Percentiles rank a stretch among this genome's conserved stretches.
phyloP scores from a whole-genome alignment of 2,888 invertebrate species.

The Cryptocephalus moraei region DNA sequence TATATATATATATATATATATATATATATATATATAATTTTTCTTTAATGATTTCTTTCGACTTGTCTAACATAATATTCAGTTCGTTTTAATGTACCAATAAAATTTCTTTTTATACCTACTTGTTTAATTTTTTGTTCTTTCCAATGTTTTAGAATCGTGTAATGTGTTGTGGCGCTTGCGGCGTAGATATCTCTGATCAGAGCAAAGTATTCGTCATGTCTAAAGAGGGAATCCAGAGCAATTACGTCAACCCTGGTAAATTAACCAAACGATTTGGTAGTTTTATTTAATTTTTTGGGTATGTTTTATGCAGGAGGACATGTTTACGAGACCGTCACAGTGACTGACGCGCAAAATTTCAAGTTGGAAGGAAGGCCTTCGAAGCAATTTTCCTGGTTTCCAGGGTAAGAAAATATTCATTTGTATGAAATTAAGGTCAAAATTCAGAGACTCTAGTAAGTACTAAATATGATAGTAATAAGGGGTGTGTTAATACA shows the following conservation, averaged over 20 bases:
- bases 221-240: conserved; percentile 70
- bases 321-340: conserved; percentile 71
- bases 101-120: too few species aligned
- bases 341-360: conserved; percentile 47
- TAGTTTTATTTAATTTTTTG: not conserved
- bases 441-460: too few species aligned
- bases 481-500: too few species aligned
- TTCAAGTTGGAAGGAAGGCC: conserved; percentile 44
- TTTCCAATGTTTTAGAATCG: conserved; percentile 42
- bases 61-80: too few species aligned
- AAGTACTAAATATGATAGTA: too few species aligned
- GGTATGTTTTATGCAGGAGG: conserved; percentile 38
- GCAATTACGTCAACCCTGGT: conserved; percentile 70
- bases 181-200: conserved; percentile 48
- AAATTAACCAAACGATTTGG: conserved; percentile 9
- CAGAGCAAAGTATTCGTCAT: conserved; percentile 68
- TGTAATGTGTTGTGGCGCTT: conserved; percentile 47
- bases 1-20: too few species aligned
- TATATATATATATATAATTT: too few species aligned
- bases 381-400: conserved; percentile 72
- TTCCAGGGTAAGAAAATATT: conserved; percentile 56
- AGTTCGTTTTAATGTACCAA: too few species aligned
- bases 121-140: too few species aligned
- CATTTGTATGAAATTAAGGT: not conserved
- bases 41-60: too few species aligned